Base-by-base conservation (phyloP, 2,113 vertebrate genomes). In the Tetrao urogallus region DNA sequence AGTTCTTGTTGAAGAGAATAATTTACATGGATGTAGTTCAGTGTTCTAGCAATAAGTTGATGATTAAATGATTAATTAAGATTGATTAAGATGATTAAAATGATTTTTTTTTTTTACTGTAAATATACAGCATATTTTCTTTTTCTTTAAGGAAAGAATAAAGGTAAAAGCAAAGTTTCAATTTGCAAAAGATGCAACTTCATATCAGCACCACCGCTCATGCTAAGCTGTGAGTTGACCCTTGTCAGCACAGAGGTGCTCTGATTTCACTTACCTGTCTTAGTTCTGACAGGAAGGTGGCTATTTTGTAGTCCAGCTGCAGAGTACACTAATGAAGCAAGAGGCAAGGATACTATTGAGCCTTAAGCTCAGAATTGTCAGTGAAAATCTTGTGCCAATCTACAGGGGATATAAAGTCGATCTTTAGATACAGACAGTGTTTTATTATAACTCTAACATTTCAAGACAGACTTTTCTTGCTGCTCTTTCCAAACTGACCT, bases 401-500 rank as follows among this genome's bases (percentile, higher is more conserved):
- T 87, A 18, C 54, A 79, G 40, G 45, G n/a, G 10, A 64, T 88
- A 38, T 50, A 78, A 83, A 92, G 38, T 81, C 30, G 50, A 83
- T 56, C 91, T 96, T 83, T 67, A 91, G 90, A 47, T 58, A 88
- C 8, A 86, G 72, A 50, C 7, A 83, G 60, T 78, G 52, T 25
- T 96, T 91, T 95, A 81, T 83, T 92, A 67, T 18, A 81, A 25
- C 25, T 88, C 60, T 77, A 86, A 71, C 19, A 20, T 73, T 69
- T 80, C 78, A 87, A 63, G 67, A 73, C 47, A 83, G 75, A 86
- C 27, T 78, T 91, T 83, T 78, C 76, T 76, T 91, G 54, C 88
- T 91, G 60, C 12, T 82, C 69, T 88, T 95, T 92, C 56, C 50
- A 90, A 94, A 80, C 30, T 81, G 82, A 92, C 86, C 69, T 95